A percentile compares a stretch with the other conserved stretches of the same genome.
These are phyloP conservation scores for Sisor rabdophorus DNA, from an alignment of 2,113 vertebrate genomes.

Conservation along the genomic window DNA sequence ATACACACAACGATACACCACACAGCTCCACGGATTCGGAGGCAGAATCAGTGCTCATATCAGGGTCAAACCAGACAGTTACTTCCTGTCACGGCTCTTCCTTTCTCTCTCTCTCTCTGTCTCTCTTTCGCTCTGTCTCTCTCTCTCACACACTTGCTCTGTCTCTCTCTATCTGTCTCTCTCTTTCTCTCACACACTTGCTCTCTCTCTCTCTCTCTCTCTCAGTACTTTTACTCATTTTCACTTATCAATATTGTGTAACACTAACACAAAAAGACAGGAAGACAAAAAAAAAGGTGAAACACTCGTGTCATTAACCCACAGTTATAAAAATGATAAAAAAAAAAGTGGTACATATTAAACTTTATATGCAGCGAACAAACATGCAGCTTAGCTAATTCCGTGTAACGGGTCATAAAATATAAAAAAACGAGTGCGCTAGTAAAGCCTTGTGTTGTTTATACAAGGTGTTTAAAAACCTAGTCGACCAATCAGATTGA, in stretches of 20 bases:
- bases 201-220: too few species aligned
- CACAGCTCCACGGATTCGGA: conserved; percentile 11
- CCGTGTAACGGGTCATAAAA: neutral
- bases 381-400: neutral
- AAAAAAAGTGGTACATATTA: neutral
- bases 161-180: too few species aligned
- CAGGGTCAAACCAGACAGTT: conserved; percentile 23
- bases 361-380: neutral
- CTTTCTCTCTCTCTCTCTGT: neutral
- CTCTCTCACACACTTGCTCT: too few species aligned
- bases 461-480: neutral
- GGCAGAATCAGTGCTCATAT: conserved; percentile 19
- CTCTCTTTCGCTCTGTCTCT: neutral
- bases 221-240: neutral
- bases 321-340: neutral
- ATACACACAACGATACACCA: neutral
- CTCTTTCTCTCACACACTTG: too few species aligned
- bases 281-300: neutral
- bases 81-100: conserved; percentile 16
- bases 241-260: neutral
- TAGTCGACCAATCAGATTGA: neutral
- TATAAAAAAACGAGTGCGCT: neutral
- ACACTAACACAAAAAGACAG: neutral
- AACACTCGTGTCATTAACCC: neutral
- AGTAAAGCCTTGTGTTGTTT: neutral